Evolutionary conservation across 2,888 invertebrate species (phyloP).

Genomic region (Macropis europaea): DNA sequence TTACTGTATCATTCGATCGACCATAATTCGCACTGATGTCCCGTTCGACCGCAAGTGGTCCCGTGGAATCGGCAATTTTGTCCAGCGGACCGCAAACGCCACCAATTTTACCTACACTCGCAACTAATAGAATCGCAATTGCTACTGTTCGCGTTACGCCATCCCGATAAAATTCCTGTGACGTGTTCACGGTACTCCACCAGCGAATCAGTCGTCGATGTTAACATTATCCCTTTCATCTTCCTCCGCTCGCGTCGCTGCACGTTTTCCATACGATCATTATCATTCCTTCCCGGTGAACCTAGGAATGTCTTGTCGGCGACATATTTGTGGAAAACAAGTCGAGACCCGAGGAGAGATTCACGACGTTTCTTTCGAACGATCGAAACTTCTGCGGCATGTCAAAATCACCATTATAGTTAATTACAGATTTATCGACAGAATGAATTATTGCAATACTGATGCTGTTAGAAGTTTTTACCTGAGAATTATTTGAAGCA

Average conservation of each 20-base stretch:
- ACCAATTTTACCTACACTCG: neutral
- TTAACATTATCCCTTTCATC: slow-evolving; percentile 23
- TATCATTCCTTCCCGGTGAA: slow-evolving; percentile 30
- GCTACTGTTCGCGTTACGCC: neutral
- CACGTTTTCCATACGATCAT: slow-evolving; percentile 2
- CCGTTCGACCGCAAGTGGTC: neutral
- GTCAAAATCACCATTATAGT: neutral
- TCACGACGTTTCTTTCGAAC: slow-evolving; percentile 1
- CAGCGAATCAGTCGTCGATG: slow-evolving; percentile 11
- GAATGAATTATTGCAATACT: too few species aligned
- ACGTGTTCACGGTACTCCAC: neutral
- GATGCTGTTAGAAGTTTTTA: too few species aligned
- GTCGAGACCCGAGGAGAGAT: slow-evolving; percentile 11
- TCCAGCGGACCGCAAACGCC: neutral
- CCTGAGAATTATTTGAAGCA: too few species aligned
- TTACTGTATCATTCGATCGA: too few species aligned
- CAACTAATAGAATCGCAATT: neutral
- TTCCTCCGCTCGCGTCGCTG: neutral
- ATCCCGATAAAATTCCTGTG: slow-evolving; percentile 9
- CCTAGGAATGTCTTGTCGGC: slow-evolving; percentile 8
- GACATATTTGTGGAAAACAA: slow-evolving; percentile 14
- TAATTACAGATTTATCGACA: too few species aligned
- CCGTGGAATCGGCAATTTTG: neutral
- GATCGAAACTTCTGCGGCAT: neutral
- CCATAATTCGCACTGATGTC: too few species aligned